Evolutionary conservation across 1,140 invertebrate genomes (phyloP).

Genomic region (Schlechtendalia chinensis): DNA sequence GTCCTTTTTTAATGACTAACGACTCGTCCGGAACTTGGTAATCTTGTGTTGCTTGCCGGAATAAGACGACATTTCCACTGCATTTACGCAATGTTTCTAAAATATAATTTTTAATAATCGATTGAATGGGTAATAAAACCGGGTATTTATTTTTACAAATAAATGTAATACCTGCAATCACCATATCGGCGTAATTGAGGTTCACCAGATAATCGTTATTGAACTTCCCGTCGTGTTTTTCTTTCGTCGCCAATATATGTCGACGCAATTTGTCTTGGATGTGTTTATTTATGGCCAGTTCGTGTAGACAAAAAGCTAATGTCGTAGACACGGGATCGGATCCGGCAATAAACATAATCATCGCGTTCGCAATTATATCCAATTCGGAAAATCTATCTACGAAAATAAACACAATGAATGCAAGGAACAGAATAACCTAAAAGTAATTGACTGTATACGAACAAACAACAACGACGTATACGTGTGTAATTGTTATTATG

Average conservation of each 20-base stretch:
- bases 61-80: constrained; percentile 59
- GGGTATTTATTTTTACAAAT: too few relatives aligned
- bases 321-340: constrained; percentile 51
- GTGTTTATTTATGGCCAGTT: constrained; percentile 55
- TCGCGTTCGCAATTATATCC: constrained; percentile 40
- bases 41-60: constrained; percentile 58
- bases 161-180: constrained; percentile 59
- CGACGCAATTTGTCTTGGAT: constrained; percentile 59
- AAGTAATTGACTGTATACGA: too few relatives aligned
- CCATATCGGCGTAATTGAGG: constrained; percentile 64
- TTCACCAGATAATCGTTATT: constrained; percentile 63
- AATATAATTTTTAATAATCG: not conserved
- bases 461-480: too few relatives aligned
- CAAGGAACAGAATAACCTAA: too few relatives aligned
- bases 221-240: constrained; percentile 56
- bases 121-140: too few relatives aligned
- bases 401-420: not conserved
- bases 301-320: constrained; percentile 51
- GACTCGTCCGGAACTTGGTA: constrained; percentile 60
- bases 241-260: constrained; percentile 58
- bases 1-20: constrained; percentile 59
- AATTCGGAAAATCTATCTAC: not conserved
- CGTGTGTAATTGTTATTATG: not conserved
- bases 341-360: constrained; percentile 51
- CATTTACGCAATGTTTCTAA: constrained; percentile 30